Evolutionary conservation across 2,888 invertebrate species (phyloP).

Genomic region (Linnaemya tessellans): DNA sequence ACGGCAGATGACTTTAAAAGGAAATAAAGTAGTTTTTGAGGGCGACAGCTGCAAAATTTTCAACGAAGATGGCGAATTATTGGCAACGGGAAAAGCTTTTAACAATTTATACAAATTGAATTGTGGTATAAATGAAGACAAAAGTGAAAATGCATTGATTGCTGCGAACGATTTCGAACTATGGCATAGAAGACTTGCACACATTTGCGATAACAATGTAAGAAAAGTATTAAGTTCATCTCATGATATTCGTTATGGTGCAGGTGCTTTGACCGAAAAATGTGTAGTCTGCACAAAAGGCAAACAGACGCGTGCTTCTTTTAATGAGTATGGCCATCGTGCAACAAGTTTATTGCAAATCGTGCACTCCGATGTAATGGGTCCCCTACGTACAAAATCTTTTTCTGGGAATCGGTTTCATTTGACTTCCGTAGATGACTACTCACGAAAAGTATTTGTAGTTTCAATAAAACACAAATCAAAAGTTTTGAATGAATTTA

Average conservation of each 20-base stretch:
- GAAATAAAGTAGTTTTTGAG: no score
- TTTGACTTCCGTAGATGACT: slow-evolving; percentile 58
- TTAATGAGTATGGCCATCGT: no score
- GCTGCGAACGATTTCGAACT: slow-evolving; percentile 29
- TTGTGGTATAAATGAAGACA: not conserved
- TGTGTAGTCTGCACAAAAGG: no score
- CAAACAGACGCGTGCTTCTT: no score
- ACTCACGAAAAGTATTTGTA: slow-evolving; percentile 59
- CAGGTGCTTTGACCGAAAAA: not conserved
- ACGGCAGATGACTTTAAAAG: no score
- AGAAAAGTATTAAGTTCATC: not conserved
- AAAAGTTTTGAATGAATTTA: no score
- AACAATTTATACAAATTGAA: slow-evolving; percentile 20
- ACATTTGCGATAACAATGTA: slow-evolving; percentile 50
- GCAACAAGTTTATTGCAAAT: no score
- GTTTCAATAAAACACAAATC: no score
- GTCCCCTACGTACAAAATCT: slow-evolving; percentile 38
- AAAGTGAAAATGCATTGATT: no score
- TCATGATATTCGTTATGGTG: no score
- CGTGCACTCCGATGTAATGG: no score
- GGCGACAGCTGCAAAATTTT: no score
- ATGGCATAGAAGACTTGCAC: slow-evolving; percentile 50
- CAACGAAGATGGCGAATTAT: not conserved
- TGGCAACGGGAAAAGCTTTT: slow-evolving; percentile 8
- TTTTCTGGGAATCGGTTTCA: slow-evolving; percentile 46